Percentiles rank a stretch among this genome's conserved stretches.
These are phyloP conservation scores for Chionis minor DNA, from an alignment of 2,113 vertebrate genomes.

Conservation along the genomic window DNA sequence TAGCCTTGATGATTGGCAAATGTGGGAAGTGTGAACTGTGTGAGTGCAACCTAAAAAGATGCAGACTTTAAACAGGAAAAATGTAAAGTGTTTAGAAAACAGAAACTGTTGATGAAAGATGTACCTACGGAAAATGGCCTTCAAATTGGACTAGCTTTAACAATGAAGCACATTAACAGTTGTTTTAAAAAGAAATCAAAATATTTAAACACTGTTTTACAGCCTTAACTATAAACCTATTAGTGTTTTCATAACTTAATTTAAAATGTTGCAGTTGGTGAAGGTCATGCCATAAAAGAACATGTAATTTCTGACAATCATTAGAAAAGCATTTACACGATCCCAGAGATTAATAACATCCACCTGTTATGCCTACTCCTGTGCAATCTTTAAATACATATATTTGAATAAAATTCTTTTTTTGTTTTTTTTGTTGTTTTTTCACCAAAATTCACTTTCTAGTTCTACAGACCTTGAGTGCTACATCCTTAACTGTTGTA, in stretches of 20 bases:
- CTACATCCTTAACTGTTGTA: background rate
- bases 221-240: background rate
- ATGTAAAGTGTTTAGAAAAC: conserved; percentile 42
- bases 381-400: background rate
- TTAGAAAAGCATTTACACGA: conserved; percentile 16
- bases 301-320: background rate
- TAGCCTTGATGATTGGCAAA: conserved; percentile 66
- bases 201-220: conserved; percentile 9
- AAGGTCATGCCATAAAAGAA: conserved; percentile 28
- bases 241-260: background rate
- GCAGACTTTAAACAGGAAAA: conserved; percentile 16
- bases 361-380: background rate
- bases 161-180: background rate
- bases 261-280: background rate
- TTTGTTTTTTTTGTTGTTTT: background rate
- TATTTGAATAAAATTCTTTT: background rate
- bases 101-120: conserved; percentile 17
- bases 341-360: conserved; percentile 9
- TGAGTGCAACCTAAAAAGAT: conserved; percentile 19
- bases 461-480: background rate
- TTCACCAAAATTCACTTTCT: background rate
- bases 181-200: background rate
- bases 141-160: conserved; percentile 2
- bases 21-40: conserved; percentile 48
- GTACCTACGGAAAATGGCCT: background rate